A percentile compares a stretch with the other conserved stretches of the same genome.
Evolutionary conservation across 2,888 invertebrate genomes (phyloP).

Genomic region (Tetragonisca angustula): DNA sequence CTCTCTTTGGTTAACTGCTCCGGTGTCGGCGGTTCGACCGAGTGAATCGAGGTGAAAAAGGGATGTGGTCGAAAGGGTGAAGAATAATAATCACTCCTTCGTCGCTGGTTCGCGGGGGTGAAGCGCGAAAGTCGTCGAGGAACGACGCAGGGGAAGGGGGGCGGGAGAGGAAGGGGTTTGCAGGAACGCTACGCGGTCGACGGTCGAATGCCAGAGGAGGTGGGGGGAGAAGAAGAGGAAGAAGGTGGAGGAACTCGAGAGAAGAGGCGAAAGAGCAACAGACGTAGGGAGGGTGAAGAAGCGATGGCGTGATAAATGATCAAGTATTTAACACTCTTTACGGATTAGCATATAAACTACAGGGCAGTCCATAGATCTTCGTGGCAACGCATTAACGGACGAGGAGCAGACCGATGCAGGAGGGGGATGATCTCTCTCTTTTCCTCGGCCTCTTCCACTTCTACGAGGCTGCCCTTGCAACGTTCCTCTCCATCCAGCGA

Average conservation of each 20-base stretch:
- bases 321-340: conserved; percentile 84
- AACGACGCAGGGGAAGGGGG: not conserved
- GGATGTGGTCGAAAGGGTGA: conserved; percentile 47
- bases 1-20: not conserved
- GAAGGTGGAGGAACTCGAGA: not conserved
- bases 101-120: conserved; percentile 38
- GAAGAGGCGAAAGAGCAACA: conserved; percentile 12
- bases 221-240: conserved; percentile 39
- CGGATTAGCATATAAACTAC: conserved; percentile 84
- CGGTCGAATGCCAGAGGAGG: conserved; percentile 49
- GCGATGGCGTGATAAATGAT: conserved; percentile 84
- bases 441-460: conserved; percentile 19
- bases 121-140: conserved; percentile 11
- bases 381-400: conserved; percentile 83
- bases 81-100: conserved; percentile 63
- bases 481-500: conserved; percentile 27
- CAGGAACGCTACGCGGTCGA: conserved; percentile 11
- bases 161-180: not conserved
- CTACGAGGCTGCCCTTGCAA: not conserved
- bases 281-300: conserved; percentile 68
- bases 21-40: not conserved
- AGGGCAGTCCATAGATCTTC: conserved; percentile 84
- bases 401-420: conserved; percentile 74
- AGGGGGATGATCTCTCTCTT: conserved; percentile 65
- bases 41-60: conserved; percentile 46